These are phyloP conservation scores for Xiphorhynchus elegans DNA, from an alignment of 2,113 vertebrate species.

Conservation along the genomic window DNA sequence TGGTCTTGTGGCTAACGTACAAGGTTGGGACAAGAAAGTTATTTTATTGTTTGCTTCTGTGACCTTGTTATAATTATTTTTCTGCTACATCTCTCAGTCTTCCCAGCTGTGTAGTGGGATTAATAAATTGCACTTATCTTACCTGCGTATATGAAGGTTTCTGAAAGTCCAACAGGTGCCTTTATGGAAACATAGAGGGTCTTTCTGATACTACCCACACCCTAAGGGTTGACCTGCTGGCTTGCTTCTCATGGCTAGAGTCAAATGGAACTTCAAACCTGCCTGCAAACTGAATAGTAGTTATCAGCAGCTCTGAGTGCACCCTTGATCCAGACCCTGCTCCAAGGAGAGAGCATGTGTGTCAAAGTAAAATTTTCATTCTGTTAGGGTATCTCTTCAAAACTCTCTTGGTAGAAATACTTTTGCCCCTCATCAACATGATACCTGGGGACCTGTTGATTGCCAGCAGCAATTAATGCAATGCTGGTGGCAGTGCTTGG, in stretches of 20 bases:
- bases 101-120: not conserved
- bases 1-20: not conserved
- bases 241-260: not conserved
- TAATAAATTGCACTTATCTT: not conserved
- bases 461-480: slow-evolving; percentile 3
- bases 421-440: not conserved
- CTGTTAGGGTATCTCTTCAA: not conserved
- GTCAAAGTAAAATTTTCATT: not conserved
- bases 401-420: not conserved
- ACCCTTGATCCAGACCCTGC: not conserved
- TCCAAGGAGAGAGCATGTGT: not conserved
- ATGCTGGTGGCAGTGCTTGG: not conserved
- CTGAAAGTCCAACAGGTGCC: not conserved
- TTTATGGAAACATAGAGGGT: not conserved
- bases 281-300: not conserved
- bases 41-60: not conserved
- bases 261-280: not conserved
- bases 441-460: not conserved
- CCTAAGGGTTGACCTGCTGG: not conserved
- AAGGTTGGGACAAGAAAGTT: not conserved
- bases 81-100: not conserved
- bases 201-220: not conserved
- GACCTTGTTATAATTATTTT: not conserved
- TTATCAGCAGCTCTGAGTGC: not conserved
- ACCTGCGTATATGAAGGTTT: not conserved